Conservation (phyloP, 2,888 invertebrate species). For the Hirudinaria manillensis region DNA sequence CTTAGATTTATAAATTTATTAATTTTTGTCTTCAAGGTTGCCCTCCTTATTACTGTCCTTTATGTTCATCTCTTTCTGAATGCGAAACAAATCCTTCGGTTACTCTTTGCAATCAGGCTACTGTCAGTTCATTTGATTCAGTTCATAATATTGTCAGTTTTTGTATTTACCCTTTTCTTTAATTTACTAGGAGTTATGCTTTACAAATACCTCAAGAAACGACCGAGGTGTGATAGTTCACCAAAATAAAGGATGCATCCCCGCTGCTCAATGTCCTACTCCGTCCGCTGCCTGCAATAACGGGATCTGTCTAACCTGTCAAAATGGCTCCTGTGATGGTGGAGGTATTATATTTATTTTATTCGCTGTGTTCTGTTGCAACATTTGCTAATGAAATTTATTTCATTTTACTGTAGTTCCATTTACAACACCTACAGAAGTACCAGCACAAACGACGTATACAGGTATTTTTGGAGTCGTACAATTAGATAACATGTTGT, state of each 20-base stretch:
- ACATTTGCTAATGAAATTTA: too few species aligned
- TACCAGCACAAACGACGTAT: too few species aligned
- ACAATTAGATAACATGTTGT: background rate
- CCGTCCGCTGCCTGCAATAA: background rate
- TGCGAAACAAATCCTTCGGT: background rate
- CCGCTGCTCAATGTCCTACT: background rate
- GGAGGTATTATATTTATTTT: too few species aligned
- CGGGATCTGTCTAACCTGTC: background rate
- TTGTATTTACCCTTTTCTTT: too few species aligned
- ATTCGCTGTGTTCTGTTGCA: background rate
- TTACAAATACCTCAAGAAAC: slow-evolving; percentile 13
- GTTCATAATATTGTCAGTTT: too few species aligned
- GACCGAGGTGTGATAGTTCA: background rate
- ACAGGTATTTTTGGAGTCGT: too few species aligned
- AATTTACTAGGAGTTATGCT: background rate
- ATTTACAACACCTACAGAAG: too few species aligned
- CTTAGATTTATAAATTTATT: background rate
- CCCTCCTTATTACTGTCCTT: background rate
- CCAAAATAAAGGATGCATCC: slow-evolving; percentile 6
- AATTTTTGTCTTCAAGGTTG: background rate
- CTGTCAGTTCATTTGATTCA: too few species aligned
- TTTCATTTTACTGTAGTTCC: too few species aligned
- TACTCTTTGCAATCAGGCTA: too few species aligned
- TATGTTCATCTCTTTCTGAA: too few species aligned
- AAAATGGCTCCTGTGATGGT: background rate